phyloP scores from a whole-genome alignment of 2,113 vertebrate genomes.

The Octodon degus region DNA sequence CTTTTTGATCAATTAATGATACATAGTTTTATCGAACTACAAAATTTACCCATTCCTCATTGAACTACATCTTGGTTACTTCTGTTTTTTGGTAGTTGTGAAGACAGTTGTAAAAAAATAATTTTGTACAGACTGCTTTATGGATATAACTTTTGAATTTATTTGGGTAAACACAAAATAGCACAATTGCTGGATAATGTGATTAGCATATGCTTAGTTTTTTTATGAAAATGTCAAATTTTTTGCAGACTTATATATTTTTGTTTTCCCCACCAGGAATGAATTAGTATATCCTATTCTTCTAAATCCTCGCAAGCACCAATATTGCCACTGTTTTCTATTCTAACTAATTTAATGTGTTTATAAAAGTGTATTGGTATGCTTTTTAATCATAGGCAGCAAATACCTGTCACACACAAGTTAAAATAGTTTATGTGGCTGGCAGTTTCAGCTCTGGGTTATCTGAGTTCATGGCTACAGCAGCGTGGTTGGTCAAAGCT shows the following conservation, averaged over 20 bases:
- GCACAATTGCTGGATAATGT: not conserved
- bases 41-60: not conserved
- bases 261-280: not conserved
- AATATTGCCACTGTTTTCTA: not conserved
- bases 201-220: not conserved
- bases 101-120: not conserved
- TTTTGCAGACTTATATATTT: not conserved
- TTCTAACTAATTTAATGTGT: not conserved
- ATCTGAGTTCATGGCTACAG: not conserved
- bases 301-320: not conserved
- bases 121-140: not conserved
- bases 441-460: not conserved
- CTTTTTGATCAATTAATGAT: not conserved
- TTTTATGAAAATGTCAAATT: not conserved
- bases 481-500: not conserved
- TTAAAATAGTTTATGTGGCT: not conserved
- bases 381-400: not conserved
- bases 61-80: not conserved
- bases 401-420: not conserved
- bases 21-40: not conserved
- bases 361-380: not conserved
- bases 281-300: not conserved
- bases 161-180: not conserved
- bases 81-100: not conserved
- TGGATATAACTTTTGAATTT: not conserved